Conservation (phyloP, 2,113 vertebrate species). For the Caretta caretta region DNA sequence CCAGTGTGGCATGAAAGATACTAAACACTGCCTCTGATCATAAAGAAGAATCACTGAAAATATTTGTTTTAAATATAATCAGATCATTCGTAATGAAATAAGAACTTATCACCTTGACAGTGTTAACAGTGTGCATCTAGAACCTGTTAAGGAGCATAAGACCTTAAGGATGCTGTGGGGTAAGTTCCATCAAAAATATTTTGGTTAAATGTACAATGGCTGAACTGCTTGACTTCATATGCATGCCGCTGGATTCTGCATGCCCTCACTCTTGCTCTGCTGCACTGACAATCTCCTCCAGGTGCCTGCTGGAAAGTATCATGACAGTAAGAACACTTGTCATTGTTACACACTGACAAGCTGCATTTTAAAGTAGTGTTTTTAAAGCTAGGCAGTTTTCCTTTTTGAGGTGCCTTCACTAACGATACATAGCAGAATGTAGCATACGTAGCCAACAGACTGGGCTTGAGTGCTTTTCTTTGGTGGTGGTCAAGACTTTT, state of each 20-base stretch:
- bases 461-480: not conserved
- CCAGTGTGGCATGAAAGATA: not conserved
- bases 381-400: not conserved
- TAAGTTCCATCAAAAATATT: not conserved
- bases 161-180: not conserved
- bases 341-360: not conserved
- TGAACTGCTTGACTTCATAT: not conserved
- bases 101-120: not conserved
- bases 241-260: not conserved
- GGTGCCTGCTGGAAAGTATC: not conserved
- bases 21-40: fast-evolving
- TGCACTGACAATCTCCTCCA: not conserved
- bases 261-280: not conserved
- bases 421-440: not conserved
- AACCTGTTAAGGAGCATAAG: not conserved
- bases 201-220: not conserved
- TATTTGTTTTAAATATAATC: not conserved
- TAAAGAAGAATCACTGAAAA: fast-evolving
- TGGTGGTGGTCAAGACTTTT: not conserved
- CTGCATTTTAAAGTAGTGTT: not conserved
- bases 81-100: not conserved
- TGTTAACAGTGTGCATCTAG: not conserved
- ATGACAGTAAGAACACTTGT: not conserved
- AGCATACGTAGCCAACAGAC: not conserved
- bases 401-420: not conserved